These are phyloP conservation scores for Macrotis lagotis DNA, from an alignment of 2,113 vertebrate species.

Conservation along the genomic window DNA sequence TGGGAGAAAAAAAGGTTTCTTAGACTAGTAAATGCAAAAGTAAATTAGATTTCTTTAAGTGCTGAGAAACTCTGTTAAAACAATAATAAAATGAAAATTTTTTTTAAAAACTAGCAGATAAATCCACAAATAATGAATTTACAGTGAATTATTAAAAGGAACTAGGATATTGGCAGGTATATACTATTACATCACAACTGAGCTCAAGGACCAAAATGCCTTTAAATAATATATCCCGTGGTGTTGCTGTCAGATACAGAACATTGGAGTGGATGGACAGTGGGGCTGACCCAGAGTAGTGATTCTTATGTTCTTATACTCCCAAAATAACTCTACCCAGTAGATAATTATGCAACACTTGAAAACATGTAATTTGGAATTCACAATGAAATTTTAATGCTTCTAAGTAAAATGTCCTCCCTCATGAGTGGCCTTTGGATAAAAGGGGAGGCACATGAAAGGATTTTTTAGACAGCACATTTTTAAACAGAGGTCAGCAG, in stretches of 20 bases:
- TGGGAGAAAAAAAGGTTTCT: not conserved
- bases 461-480: not conserved
- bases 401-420: not conserved
- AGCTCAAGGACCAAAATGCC: not conserved
- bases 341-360: constrained; percentile 10
- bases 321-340: not conserved
- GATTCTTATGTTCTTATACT: not conserved
- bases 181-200: not conserved
- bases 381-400: not conserved
- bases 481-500: not conserved
- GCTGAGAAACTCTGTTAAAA: not conserved
- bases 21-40: not conserved
- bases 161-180: not conserved
- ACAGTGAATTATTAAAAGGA: not conserved
- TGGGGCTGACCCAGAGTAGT: not conserved
- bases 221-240: not conserved
- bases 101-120: not conserved
- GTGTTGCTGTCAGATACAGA: not conserved
- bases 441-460: not conserved
- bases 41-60: not conserved
- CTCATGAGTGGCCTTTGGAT: not conserved
- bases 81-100: not conserved
- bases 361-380: not conserved
- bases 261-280: not conserved
- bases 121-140: not conserved